These are phyloP conservation scores for Chiridota heheva DNA, from an alignment of 35 echinoderm and acorn worm genomes.

Conservation along the genomic window DNA sequence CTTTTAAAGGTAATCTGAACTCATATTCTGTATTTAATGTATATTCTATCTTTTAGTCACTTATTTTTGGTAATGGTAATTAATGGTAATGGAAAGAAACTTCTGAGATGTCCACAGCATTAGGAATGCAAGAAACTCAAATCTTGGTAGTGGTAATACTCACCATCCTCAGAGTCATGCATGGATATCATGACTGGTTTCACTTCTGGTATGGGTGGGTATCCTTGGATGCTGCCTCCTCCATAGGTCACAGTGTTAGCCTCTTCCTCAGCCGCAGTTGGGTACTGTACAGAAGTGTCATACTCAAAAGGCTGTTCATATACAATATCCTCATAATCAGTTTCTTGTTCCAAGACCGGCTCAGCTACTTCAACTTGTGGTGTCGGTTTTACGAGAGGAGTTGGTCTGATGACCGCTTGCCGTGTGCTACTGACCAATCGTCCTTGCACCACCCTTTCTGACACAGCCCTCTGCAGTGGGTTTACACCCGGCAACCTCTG, in stretches of 20 bases:
- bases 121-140: no score
- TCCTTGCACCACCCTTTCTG: not conserved
- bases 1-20: no score
- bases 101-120: no score
- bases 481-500: not conserved
- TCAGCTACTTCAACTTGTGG: not conserved
- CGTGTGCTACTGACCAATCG: not conserved
- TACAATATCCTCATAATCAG: no score
- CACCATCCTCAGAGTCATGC: constrained; percentile 64
- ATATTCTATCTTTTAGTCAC: no score
- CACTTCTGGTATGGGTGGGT: constrained; percentile 31
- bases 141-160: not conserved
- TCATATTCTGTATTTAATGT: no score
- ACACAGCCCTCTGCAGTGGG: not conserved
- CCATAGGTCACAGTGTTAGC: not conserved
- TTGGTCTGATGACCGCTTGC: not conserved
- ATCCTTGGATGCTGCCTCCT: no score
- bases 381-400: not conserved
- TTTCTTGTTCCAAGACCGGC: not conserved
- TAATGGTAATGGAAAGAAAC: no score
- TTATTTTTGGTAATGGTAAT: no score
- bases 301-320: no score
- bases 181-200: constrained; percentile 55
- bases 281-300: no score
- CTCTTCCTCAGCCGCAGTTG: not conserved